A percentile compares a stretch with the other conserved stretches of the same genome.
phyloP scores from a whole-genome alignment of 2,113 vertebrate species.

The Xenopus laevis region DNA sequence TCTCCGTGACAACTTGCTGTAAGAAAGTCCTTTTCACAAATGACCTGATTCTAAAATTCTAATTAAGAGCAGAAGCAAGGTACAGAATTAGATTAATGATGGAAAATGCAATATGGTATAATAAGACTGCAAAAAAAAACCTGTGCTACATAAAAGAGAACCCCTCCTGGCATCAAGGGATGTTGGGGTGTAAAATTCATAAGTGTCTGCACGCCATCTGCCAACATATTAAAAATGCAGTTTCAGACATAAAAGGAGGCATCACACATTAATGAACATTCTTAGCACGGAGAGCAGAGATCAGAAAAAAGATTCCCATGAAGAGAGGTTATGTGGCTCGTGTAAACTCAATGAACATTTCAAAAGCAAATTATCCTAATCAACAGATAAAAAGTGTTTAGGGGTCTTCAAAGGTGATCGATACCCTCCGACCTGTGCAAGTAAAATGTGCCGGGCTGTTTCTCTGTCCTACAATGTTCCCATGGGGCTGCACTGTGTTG shows the following conservation, averaged over 20 bases:
- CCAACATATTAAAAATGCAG: conserved; percentile 57
- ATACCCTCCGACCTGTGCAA: no score
- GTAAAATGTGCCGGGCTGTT: no score
- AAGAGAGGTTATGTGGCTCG: conserved; percentile 23
- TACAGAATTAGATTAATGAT: conserved; percentile 22
- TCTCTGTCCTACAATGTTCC: no score
- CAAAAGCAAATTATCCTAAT: not conserved
- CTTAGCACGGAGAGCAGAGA: conserved; percentile 46
- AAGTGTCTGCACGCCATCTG: conserved; percentile 54
- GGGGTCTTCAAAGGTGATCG: no score
- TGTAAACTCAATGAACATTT: conserved; percentile 16
- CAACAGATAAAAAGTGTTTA: no score
- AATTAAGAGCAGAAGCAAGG: conserved; percentile 38
- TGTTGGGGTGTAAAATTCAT: conserved; percentile 46
- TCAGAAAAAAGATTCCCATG: conserved; percentile 13
- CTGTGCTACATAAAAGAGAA: conserved; percentile 50
- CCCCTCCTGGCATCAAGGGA: conserved; percentile 44
- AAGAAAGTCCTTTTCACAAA: conserved; percentile 22
- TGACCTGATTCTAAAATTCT: conserved; percentile 37
- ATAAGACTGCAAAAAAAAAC: conserved; percentile 48
- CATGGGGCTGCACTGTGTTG: no score
- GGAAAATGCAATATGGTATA: conserved; percentile 44
- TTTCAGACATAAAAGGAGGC: conserved; percentile 53
- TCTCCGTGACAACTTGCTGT: conserved; percentile 14
- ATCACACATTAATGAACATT: conserved; percentile 52